Evolutionary conservation across 53 echinoderm and acorn worm genomes (phyloP).

Genomic region (Zoroaster sp.): DNA sequence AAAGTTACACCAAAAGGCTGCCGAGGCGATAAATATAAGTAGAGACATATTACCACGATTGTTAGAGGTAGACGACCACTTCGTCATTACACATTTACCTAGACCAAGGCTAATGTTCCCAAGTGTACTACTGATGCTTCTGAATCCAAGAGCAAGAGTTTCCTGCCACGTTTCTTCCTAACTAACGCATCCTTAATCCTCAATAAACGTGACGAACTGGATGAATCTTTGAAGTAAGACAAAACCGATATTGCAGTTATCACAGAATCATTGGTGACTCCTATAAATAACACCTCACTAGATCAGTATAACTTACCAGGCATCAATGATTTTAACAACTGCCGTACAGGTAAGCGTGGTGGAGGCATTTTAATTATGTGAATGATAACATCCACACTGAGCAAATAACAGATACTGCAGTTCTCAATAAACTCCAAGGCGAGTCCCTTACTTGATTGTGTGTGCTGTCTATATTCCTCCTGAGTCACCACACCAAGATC

Average conservation of each 20-base stretch:
- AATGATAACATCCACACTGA: no score
- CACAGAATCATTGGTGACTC: background rate
- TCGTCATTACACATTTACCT: background rate
- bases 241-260: background rate
- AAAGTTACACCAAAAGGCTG: no score
- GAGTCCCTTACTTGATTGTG: background rate
- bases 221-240: no score
- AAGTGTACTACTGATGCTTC: background rate
- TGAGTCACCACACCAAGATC: no score
- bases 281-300: background rate
- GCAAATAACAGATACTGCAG: no score
- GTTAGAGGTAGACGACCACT: no score
- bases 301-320: background rate
- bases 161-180: background rate
- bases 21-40: no score
- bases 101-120: background rate
- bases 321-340: no score
- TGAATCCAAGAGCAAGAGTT: background rate
- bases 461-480: no score
- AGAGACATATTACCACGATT: no score
- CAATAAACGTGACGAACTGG: conserved; percentile 11
- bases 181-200: background rate
- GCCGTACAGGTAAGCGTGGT: background rate
- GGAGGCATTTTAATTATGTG: background rate
- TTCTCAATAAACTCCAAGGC: no score